These are phyloP conservation scores for Hypothenemus hampei DNA, from an alignment of 1,140 invertebrate species.

Conservation along the genomic window DNA sequence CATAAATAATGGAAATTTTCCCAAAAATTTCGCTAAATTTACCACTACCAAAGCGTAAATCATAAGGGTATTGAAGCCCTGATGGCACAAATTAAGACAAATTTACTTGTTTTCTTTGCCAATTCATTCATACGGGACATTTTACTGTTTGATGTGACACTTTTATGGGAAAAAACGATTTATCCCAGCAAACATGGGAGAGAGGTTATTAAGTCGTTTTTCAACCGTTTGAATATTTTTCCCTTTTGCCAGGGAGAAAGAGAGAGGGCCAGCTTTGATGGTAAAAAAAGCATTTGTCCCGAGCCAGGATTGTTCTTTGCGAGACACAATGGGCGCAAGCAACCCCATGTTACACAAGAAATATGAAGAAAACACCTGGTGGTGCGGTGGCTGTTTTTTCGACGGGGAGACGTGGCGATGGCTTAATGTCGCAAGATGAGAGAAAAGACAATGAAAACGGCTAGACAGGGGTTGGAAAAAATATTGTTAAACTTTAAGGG, in stretches of 20 bases:
- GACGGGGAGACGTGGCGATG: background rate
- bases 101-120: slow-evolving; percentile 4
- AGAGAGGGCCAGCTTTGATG: too few relatives aligned
- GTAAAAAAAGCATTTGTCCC: background rate
- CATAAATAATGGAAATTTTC: too few relatives aligned
- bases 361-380: slow-evolving; percentile 17
- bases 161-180: slow-evolving; percentile 10
- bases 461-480: slow-evolving; percentile 8
- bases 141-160: slow-evolving; percentile 6
- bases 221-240: too few relatives aligned
- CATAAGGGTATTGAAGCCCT: background rate
- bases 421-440: background rate
- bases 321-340: slow-evolving; percentile 10
- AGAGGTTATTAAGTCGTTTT: too few relatives aligned
- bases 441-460: slow-evolving; percentile 5
- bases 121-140: slow-evolving; percentile 1
- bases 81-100: slow-evolving; percentile 3
- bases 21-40: too few relatives aligned
- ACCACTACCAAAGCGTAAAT: too few relatives aligned
- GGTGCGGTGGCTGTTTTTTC: too few relatives aligned
- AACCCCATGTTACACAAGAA: slow-evolving; percentile 12
- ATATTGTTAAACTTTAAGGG: too few relatives aligned
- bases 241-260: too few relatives aligned
- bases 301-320: background rate
- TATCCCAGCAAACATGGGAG: background rate